A percentile compares a stretch with the other conserved stretches of the same genome.
Conservation (phyloP, 2,797 vertebrate species). For the Kryptolebias ocellatus region DNA sequence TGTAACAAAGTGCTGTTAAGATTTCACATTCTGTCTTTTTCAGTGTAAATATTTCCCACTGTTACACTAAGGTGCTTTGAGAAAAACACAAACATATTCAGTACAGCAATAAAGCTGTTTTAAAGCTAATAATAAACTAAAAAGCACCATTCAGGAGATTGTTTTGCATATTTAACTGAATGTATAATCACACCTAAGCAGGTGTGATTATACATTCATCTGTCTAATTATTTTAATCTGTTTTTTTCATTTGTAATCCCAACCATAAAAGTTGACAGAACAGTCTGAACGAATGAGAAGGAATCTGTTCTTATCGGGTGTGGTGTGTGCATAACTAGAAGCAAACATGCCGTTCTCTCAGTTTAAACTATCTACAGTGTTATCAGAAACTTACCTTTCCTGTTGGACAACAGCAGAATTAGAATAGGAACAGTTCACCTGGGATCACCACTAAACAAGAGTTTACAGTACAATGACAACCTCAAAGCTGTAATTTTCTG, state of each 20-base stretch:
- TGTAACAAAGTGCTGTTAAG: no score
- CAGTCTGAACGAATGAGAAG: neutral
- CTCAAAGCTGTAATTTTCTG: no score
- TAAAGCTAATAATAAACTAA: neutral
- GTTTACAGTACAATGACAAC: neutral
- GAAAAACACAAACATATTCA: no score
- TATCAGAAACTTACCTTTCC: conserved; percentile 20
- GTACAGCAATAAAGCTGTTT: no score
- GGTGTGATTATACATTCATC: no score
- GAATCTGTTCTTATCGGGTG: neutral
- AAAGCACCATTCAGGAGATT: neutral
- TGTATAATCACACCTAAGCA: no score
- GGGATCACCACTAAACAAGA: conserved; percentile 4
- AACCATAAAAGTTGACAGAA: neutral
- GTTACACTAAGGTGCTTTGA: no score
- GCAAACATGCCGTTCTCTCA: neutral
- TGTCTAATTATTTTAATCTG: no score
- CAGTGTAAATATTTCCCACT: no score
- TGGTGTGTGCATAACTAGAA: neutral
- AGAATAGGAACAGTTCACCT: conserved; percentile 7
- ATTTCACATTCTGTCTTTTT: no score
- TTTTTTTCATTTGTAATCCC: neutral
- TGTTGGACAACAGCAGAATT: neutral
- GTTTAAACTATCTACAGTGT: conserved; percentile 1
- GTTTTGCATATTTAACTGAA: neutral